Conservation (phyloP, 1,140 invertebrate species). For the Atta cephalotes region DNA sequence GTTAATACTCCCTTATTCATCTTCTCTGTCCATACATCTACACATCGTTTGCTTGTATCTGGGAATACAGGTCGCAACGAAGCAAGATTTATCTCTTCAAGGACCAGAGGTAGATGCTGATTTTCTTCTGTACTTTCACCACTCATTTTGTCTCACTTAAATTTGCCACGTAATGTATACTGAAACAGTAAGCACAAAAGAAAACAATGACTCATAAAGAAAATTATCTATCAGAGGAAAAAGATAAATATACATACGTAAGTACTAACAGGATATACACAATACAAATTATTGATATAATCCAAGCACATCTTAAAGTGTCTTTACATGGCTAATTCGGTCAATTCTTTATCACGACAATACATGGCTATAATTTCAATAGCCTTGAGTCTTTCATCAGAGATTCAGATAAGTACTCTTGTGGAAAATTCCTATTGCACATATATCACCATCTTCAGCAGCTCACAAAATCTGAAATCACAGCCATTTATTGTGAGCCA, state of each 20-base stretch:
- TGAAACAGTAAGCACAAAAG: constrained; percentile 57
- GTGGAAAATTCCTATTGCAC: constrained; percentile 38
- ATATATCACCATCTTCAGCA: constrained; percentile 38
- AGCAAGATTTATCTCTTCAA: constrained; percentile 72
- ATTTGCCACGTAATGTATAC: constrained; percentile 55
- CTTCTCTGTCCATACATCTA: constrained; percentile 88
- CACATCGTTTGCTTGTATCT: constrained; percentile 79
- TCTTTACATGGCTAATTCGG: constrained; percentile 37
- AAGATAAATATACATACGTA: not conserved
- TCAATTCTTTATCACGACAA: not conserved
- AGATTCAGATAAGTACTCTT: constrained; percentile 14
- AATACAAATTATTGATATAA: constrained; percentile 42
- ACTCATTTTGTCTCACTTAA: constrained; percentile 77
- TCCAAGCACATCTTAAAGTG: constrained; percentile 46
- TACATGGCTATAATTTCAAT: constrained; percentile 7
- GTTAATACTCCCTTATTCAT: constrained; percentile 87
- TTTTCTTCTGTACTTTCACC: constrained; percentile 70
- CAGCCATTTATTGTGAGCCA: constrained; percentile 14
- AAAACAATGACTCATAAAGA: constrained; percentile 4
- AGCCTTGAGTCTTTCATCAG: not conserved
- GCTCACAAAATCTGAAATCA: constrained; percentile 65
- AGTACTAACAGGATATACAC: constrained; percentile 51
- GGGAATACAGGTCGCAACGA: constrained; percentile 77
- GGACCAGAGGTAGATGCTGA: constrained; percentile 66
- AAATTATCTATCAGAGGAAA: not conserved